Base-by-base conservation (phyloP, 2,113 vertebrate species). In the Edolisoma coerulescens region DNA sequence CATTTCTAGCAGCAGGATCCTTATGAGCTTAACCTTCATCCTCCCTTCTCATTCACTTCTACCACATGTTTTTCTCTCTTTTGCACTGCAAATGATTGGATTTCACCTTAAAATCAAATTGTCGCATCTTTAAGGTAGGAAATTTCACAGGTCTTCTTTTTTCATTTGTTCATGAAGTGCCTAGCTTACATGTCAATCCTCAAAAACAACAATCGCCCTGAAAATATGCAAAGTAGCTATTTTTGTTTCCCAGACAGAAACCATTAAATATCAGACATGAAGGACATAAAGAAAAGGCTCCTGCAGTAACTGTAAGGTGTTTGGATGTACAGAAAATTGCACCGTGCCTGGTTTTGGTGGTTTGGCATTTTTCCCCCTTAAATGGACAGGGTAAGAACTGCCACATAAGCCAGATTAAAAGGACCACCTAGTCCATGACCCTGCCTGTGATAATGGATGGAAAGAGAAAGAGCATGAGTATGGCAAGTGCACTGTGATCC, bases 181-280 rank as follows among this genome's bases (percentile, higher is more conserved):
- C 27, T 56, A 20, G 39, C 33, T 60, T 7, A 37, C 22, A 49
- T 67, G 44, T 84, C 18, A 9, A n/a, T 76, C 56, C 53, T 84
- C 79, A 93, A 59, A 86, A 91, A 39, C 32, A 87, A 42, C 35
- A 65, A 45, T 56, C 20, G 35, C 26, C 50, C 41, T 52, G 68
- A 70, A 86, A 77, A 84, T 64, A 82, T 30, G 33, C 37, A 67
- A 83, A 94, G 54, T 33, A 90, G 49, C 75, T 86, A 22, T 65
- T 59, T 73, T 87, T 87, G 23, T 85, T 96, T 93, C 65, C 44
- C 7, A 78, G 64, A 78, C 50, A 75, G 44, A 94, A 93, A 45
- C n/a, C 44, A 89, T 86, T 87, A 78, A 86, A 75, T 20, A 32
- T 91, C 37, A 90, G 47, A 33, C 9, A 33, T 3, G 59, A 63